Percentiles rank a stretch among this genome's conserved stretches.
phyloP scores from a whole-genome alignment of 2,888 invertebrate species.

The Tenthredo distinguenda region DNA sequence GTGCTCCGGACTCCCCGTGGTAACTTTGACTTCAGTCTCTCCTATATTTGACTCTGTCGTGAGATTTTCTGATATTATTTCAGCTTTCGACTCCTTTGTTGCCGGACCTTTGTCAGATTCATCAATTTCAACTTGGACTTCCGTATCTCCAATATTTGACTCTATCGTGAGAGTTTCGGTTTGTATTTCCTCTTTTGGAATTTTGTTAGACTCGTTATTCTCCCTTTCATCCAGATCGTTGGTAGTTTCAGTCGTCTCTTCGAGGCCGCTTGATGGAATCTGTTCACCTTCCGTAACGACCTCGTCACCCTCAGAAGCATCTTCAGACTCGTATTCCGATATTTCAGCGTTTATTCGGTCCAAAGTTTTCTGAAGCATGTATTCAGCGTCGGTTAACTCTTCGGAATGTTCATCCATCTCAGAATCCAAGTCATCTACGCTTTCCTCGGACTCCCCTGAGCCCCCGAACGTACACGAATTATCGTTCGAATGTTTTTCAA shows the following conservation, averaged over 20 bases:
- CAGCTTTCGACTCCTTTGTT: conserved; percentile 26
- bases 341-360: conserved; percentile 73
- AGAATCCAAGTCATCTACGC: conserved; percentile 6
- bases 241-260: conserved; percentile 70
- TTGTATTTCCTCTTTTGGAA: conserved; percentile 47
- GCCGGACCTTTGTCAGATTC: neutral
- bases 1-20: neutral
- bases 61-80: conserved; percentile 46
- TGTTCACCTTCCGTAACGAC: conserved; percentile 59
- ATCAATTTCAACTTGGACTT: conserved; percentile 49
- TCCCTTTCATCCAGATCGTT: conserved; percentile 77
- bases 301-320: conserved; percentile 59
- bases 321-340: conserved; percentile 70
- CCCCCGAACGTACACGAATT: conserved; percentile 13
- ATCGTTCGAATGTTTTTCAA: neutral
- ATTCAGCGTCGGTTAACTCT: conserved; percentile 70
- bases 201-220: conserved; percentile 40
- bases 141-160: neutral
- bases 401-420: conserved; percentile 56
- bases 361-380: conserved; percentile 72
- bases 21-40: conserved; percentile 28
- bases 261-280: conserved; percentile 50
- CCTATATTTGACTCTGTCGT: neutral
- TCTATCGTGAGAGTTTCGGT: conserved; percentile 32
- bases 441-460: conserved; percentile 17